Conservation (phyloP, 2,888 invertebrate genomes). For the Caenorhabditis sulstoni region DNA sequence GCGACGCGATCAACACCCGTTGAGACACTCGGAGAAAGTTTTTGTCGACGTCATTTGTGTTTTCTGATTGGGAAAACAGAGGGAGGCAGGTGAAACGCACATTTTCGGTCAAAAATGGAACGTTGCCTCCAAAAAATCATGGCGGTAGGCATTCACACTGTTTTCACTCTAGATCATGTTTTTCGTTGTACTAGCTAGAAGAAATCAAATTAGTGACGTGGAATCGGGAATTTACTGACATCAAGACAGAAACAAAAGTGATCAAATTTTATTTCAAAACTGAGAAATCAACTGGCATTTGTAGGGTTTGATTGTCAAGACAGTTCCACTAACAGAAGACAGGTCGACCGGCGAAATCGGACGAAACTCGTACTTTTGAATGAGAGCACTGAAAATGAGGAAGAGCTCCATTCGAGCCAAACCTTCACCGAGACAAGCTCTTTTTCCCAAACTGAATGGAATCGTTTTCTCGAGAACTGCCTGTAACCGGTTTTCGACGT, state of each 20-base stretch:
- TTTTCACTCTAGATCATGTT: too few relatives aligned
- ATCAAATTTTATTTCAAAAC: neutral
- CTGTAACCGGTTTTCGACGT: conserved; percentile 31
- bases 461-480: conserved; percentile 57
- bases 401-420: conserved; percentile 68
- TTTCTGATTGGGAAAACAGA: conserved; percentile 17
- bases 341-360: conserved; percentile 37
- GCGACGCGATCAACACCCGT: too few relatives aligned
- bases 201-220: too few relatives aligned
- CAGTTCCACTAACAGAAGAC: conserved; percentile 44
- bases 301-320: conserved; percentile 46
- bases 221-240: too few relatives aligned
- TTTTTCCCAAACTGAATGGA: conserved; percentile 68
- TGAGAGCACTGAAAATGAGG: conserved; percentile 47
- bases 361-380: conserved; percentile 54
- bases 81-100: too few relatives aligned
- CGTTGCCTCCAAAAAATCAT: too few relatives aligned
- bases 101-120: too few relatives aligned
- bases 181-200: too few relatives aligned
- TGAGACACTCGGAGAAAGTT: neutral
- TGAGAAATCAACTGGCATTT: conserved; percentile 21
- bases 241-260: too few relatives aligned
- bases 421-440: conserved; percentile 68
- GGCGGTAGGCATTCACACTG: too few relatives aligned
- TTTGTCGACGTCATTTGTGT: conserved; percentile 11